Evolutionary conservation across 2,113 vertebrate genomes (phyloP).

Genomic region (Origma solitaria): DNA sequence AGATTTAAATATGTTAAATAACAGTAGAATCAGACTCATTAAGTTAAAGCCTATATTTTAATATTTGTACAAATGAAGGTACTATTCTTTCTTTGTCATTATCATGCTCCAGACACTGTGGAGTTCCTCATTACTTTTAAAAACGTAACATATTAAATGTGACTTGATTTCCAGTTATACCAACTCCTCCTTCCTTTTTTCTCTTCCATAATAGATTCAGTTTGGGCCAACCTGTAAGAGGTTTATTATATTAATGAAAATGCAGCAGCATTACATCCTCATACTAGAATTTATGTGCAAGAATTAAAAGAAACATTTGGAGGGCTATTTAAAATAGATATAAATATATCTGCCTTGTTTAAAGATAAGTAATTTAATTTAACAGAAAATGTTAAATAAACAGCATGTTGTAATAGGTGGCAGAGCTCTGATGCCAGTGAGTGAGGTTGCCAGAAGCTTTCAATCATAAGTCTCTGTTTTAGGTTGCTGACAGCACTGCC

Average conservation of each 20-base stretch:
- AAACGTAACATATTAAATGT: not conserved
- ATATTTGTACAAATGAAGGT: not conserved
- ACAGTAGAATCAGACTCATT: not conserved
- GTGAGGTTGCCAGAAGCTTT: constrained; percentile 19
- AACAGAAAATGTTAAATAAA: constrained; percentile 45
- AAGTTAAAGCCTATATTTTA: not conserved
- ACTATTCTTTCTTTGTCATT: not conserved
- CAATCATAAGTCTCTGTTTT: constrained; percentile 5
- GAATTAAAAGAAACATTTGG: constrained; percentile 30
- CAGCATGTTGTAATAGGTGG: not conserved
- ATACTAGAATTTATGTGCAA: constrained; percentile 4
- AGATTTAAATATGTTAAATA: not conserved
- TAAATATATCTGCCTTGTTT: constrained; percentile 28
- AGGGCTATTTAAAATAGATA: constrained; percentile 27
- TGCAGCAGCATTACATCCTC: not conserved
- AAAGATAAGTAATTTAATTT: constrained; percentile 49
- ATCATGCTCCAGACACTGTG: not conserved
- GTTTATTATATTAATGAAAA: constrained; percentile 24
- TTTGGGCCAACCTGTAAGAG: not conserved
- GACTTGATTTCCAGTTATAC: not conserved
- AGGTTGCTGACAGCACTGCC: not conserved
- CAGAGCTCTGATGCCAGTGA: not conserved
- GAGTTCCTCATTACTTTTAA: not conserved
- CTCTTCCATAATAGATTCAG: not conserved
- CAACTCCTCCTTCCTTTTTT: not conserved